Percentiles rank a stretch among this genome's conserved stretches.
Evolutionary conservation across 2,888 invertebrate species (phyloP).

Genomic region (Aphodius sticticus): DNA sequence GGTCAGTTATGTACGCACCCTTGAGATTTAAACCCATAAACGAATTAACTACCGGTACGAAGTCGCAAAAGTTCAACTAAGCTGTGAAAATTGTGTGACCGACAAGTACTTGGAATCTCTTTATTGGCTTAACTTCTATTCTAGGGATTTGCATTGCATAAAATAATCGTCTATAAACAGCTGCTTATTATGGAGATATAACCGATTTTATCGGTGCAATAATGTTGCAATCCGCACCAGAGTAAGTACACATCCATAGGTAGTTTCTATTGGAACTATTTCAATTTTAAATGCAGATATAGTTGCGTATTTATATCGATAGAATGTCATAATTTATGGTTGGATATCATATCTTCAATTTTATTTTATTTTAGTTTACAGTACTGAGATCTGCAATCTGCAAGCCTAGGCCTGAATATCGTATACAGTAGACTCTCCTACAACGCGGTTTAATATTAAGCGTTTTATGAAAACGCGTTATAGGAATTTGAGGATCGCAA

Average conservation of each 20-base stretch:
- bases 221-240: neutral
- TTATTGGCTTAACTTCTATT: conserved; percentile 28
- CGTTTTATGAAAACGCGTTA: too few species aligned
- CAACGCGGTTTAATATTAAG: too few species aligned
- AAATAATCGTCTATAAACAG: neutral
- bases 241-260: neutral
- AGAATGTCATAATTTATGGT: neutral
- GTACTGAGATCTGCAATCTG: too few species aligned
- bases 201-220: neutral
- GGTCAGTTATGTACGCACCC: neutral
- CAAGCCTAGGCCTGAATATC: too few species aligned
- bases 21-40: neutral
- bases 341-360: neutral
- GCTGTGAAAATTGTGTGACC: conserved; percentile 31
- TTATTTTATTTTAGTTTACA: neutral
- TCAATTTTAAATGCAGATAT: neutral
- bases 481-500: too few species aligned
- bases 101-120: conserved; percentile 24
- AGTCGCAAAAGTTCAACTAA: conserved; percentile 31
- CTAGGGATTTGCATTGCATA: conserved; percentile 29
- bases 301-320: neutral
- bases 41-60: conserved; percentile 9
- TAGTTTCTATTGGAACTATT: neutral
- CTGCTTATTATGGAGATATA: neutral
- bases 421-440: too few species aligned